Conservation (phyloP, 2,113 vertebrate genomes). For the Prunella himalayana region DNA sequence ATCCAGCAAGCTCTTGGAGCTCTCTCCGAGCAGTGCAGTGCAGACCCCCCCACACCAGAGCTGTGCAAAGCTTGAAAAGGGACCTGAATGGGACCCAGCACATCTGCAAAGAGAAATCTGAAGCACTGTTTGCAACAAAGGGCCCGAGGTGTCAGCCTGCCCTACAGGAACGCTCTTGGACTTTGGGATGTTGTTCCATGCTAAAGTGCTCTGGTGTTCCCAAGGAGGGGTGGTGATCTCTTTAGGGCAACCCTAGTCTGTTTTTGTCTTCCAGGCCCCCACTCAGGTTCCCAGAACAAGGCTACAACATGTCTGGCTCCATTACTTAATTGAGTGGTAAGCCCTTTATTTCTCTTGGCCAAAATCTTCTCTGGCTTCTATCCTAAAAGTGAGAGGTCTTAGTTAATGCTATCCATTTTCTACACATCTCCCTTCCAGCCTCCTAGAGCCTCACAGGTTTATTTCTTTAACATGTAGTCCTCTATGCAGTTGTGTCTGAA, state of each 20-base stretch:
- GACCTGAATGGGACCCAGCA: background rate
- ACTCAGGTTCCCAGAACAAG: background rate
- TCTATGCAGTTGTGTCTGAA: background rate
- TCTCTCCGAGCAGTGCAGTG: background rate
- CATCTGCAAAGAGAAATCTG: background rate
- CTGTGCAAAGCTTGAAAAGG: background rate
- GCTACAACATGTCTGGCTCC: background rate
- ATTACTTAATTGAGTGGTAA: background rate
- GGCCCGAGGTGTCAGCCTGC: background rate
- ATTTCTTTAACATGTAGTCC: background rate
- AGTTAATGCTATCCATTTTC: background rate
- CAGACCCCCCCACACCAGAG: background rate
- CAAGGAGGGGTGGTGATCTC: background rate
- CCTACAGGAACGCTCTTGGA: background rate
- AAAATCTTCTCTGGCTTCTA: background rate
- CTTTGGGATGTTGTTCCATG: background rate
- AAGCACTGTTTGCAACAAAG: background rate
- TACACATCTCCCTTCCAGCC: background rate
- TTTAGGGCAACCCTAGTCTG: background rate
- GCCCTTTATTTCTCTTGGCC: background rate
- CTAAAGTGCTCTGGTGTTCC: background rate
- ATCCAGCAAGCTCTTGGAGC: background rate
- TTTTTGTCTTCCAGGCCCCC: background rate
- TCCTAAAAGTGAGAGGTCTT: background rate
- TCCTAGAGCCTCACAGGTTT: background rate